phyloP scores from a whole-genome alignment of 2,888 invertebrate genomes.

The Caenorhabditis auriculariae region DNA sequence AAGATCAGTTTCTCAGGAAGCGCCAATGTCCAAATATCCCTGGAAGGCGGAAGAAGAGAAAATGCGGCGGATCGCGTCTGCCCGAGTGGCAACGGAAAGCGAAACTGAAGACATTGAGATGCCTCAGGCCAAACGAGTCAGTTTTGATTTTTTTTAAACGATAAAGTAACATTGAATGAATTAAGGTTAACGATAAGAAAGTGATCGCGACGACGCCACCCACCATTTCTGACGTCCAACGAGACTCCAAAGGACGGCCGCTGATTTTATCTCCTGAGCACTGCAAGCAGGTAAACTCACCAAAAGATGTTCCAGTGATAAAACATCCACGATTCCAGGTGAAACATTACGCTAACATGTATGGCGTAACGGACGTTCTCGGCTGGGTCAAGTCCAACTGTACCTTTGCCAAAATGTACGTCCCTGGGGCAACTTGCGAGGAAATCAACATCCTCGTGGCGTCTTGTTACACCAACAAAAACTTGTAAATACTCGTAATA shows the following conservation, averaged over 20 bases:
- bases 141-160: not conserved
- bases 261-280: conserved; percentile 54
- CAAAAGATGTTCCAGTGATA: no score
- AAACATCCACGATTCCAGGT: conserved; percentile 31
- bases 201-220: conserved; percentile 1
- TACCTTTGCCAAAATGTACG: conserved; percentile 59
- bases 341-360: conserved; percentile 52
- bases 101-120: conserved; percentile 27
- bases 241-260: conserved; percentile 44
- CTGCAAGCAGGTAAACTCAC: conserved; percentile 40
- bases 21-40: conserved; percentile 23
- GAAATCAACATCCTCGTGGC: conserved; percentile 60
- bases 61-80: no score
- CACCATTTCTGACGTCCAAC: conserved; percentile 34
- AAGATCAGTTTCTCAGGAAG: conserved; percentile 7
- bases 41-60: conserved; percentile 33
- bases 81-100: conserved; percentile 12
- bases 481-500: no score
- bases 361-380: conserved; percentile 54
- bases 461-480: conserved; percentile 54
- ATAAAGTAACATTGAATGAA: conserved; percentile 10
- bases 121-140: conserved; percentile 27
- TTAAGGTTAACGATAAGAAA: not conserved
- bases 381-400: conserved; percentile 56
- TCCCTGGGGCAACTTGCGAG: conserved; percentile 59